Base-by-base conservation (phyloP, 2,113 vertebrate species). In the Apodemus sylvaticus region DNA sequence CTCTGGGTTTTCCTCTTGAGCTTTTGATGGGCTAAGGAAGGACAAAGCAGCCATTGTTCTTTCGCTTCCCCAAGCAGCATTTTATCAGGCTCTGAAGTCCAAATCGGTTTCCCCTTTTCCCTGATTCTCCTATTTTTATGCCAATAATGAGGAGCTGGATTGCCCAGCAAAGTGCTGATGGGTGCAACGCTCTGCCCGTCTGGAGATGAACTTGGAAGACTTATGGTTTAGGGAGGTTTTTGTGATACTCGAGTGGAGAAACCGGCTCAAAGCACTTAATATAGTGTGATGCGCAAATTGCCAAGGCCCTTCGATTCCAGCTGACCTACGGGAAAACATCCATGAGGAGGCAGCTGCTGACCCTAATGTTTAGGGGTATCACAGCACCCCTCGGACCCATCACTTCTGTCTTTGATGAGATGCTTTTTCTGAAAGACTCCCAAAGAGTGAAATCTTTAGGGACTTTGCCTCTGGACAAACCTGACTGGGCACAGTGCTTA, bases 21-120 rank as follows among this genome's bases (percentile, higher is more conserved):
- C 86, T 97, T 96, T 85, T 78, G 96, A 92, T 48, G 81, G 53
- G 70, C 89, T 90, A 96, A 62, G 22, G 22, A 62, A 98, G 97
- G 97, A 94, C 94, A 92, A 92, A 62, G n/a, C 1, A 29, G 96
- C 94, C 92, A 86, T 98, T 95, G 95, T 97, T 97, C 92, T 94
- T 83, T 90, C 86, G 92, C 96, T 94, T 94, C 91, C 97, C 98
- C 94, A 85, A 55, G 68, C 76, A 97, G 85, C 62, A 94, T 85
- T 94, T 97, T 94, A 95, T 97, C 96, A 95, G 96, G 93, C 93
- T 96, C 82, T 96, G 85, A 53, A 93, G 95, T 96, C 76, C 70
- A 45, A 91, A 71, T 74, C 39, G 60, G 42, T 42, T 87, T 96
- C 55, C 96, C 83, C 8, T 90, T 94, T 96, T 96, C 94, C 93